Evolutionary conservation across 2,888 invertebrate species (phyloP), one percentile per base, ranked within the genome.

Genomic region (Mythimna loreyi): DNA sequence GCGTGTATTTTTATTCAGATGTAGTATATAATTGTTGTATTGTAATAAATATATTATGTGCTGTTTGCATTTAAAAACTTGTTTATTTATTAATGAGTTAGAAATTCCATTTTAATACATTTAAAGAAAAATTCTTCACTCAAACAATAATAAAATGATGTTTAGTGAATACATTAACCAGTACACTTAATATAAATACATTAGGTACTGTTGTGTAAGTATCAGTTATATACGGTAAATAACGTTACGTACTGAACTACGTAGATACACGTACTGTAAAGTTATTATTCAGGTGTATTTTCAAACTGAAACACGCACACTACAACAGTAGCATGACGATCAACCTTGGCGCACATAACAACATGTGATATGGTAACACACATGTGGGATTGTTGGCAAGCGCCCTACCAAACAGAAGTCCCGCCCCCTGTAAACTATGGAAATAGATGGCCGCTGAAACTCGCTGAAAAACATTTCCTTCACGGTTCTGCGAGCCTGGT

Each of bases 401-500:
- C 61, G 70, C 77, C 65, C 74, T 69, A 66, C 68, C 65, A 63
- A 52, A 58, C 60, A 43, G 56, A 61, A 74, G 78, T 73, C 52
- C 75, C 86, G 84, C 85, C 85, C 80, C 70, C 79, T 66, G 60
- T 74, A 67, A 67, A 75, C 77, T 85, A 87, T 85, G 81, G 84
- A 86, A 80, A 80, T 83, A 83, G 85, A 80, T 65, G 52, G 58
- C 58, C 40, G 72, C 86, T 86, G 86, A 85, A 87, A 86, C 72
- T 78, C 88, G 79, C 93, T 93, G 93, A 93, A 93, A 92, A 80
- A 76, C 47, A 80, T 67, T 85, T 88, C 86, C 84, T 84, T 30
- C n/a, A 7, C 13, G 40, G 19, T 80, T 87, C 86, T 93, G 90
- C 67, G 68, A 81, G 86, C 93, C 92, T 92, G 83, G 93, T 92